Base-by-base conservation (phyloP, 2,113 vertebrate species). In the Baryphthengus martii region DNA sequence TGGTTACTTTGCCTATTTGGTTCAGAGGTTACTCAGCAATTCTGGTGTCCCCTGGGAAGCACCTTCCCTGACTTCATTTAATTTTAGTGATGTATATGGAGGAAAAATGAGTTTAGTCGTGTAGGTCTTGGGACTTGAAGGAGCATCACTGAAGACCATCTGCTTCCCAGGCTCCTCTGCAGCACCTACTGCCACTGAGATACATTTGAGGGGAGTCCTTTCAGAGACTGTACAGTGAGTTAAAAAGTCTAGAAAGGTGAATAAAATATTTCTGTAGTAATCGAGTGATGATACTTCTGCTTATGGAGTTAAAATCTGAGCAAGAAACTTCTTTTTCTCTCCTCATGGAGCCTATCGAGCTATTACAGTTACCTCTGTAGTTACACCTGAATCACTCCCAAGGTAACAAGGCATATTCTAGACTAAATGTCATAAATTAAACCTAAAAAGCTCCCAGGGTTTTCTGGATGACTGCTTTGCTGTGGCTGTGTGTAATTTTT, bases 51-150 rank as follows among this genome's bases (percentile, higher is more conserved):
- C 11, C 23, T 45, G 39, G 47, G 56, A 39, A 45, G 28, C 25
- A 9, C 20, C 15, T 74, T 62, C 26, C 15, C 7, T 37, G 15
- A 7, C 85, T 61, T 71, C 10, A 24, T 28, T 66, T 13, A 42
- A 3, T 49, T 20, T 16, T 33, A 9, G 66, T 4, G 0, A 0
- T 13, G 40, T 0, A 0, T 44, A 15, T 33, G 56, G 78, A 71
- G 70, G 45, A 42, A 17, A 28, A n/a, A 47, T 16, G 35, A 55
- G 33, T 42, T 50, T 7, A 39, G 44, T 75, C 14, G 35, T 56
- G 26, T 11, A 9, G 55, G 39, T 40, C 25, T 29, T 72, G 0
- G 5, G 26, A 2, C 9, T 35, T 20, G 23, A n/a, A 72, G 56
- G 29, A 55, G 66, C 6, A 3, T 39, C 58, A 14, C 52, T 50